Evolutionary conservation across 2,797 vertebrate species (phyloP).

Genomic region (Characodon lateralis): DNA sequence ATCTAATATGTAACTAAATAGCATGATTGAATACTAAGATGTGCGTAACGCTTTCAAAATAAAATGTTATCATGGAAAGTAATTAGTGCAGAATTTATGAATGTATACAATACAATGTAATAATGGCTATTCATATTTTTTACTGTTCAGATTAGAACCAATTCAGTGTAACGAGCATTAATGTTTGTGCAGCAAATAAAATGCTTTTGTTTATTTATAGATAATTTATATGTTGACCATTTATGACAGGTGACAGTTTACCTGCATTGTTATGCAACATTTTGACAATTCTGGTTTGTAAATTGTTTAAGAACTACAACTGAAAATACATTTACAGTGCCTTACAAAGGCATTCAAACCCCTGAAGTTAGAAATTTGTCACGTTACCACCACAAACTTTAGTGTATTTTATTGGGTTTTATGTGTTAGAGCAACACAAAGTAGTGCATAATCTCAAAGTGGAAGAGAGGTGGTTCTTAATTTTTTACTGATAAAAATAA

Average conservation of each 20-base stretch:
- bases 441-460: too few relatives aligned
- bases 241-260: not conserved
- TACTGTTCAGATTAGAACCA: not conserved
- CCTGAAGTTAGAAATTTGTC: too few relatives aligned
- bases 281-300: not conserved
- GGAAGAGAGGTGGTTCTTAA: too few relatives aligned
- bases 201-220: too few relatives aligned
- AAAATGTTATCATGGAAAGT: conserved; percentile 6
- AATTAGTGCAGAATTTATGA: not conserved
- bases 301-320: not conserved
- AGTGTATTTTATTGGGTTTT: too few relatives aligned
- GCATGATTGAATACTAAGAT: conserved; percentile 17
- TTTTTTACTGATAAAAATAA: too few relatives aligned
- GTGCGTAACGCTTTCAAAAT: not conserved
- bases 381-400: too few relatives aligned
- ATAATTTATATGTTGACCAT: too few relatives aligned
- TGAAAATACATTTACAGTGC: too few relatives aligned
- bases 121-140: too few relatives aligned
- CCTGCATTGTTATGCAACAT: not conserved
- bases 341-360: too few relatives aligned
- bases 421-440: too few relatives aligned
- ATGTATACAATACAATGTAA: not conserved
- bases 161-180: not conserved
- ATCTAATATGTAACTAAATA: conserved; percentile 25
- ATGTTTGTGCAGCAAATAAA: not conserved